phyloP scores from a whole-genome alignment of 2,888 invertebrate species.

The Drosophila antonietae region DNA sequence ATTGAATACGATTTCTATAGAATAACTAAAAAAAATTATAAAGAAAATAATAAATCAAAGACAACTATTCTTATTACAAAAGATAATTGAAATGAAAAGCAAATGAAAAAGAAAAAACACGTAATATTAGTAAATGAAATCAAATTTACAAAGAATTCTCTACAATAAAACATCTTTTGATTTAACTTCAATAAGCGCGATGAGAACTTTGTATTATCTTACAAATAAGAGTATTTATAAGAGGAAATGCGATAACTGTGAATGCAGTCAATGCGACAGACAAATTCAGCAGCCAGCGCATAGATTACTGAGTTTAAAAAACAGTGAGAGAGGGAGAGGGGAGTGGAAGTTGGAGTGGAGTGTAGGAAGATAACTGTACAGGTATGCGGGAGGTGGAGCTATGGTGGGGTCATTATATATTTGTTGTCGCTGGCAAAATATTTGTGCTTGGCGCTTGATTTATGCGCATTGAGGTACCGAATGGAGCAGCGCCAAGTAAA shows the following conservation, averaged over 20 bases:
- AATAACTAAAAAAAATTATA: neutral
- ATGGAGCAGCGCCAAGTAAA: constrained; percentile 64
- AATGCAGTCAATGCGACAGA: constrained; percentile 49
- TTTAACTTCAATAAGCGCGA: constrained; percentile 4
- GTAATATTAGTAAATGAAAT: neutral
- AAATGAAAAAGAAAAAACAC: neutral
- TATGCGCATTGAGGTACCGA: constrained; percentile 62
- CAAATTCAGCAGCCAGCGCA: constrained; percentile 26
- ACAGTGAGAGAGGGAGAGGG: neutral
- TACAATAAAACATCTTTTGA: neutral
- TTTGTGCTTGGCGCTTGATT: constrained; percentile 77
- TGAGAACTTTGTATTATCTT: constrained; percentile 21
- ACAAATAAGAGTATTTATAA: constrained; percentile 38
- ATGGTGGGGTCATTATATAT: constrained; percentile 71
- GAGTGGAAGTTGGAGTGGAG: neutral
- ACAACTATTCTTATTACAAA: neutral
- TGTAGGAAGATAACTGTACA: neutral
- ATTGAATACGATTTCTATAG: neutral
- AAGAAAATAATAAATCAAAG: neutral
- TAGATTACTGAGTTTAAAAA: neutral
- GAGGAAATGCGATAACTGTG: constrained; percentile 31
- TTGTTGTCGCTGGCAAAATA: constrained; percentile 76
- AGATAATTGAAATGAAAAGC: neutral
- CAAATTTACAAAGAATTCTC: neutral
- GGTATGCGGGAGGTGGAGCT: constrained; percentile 20